Percentiles rank a stretch among this genome's conserved stretches.
These are phyloP conservation scores for Oryzias dopingdopingensis DNA, from an alignment of 2,797 vertebrate genomes.

Conservation along the genomic window DNA sequence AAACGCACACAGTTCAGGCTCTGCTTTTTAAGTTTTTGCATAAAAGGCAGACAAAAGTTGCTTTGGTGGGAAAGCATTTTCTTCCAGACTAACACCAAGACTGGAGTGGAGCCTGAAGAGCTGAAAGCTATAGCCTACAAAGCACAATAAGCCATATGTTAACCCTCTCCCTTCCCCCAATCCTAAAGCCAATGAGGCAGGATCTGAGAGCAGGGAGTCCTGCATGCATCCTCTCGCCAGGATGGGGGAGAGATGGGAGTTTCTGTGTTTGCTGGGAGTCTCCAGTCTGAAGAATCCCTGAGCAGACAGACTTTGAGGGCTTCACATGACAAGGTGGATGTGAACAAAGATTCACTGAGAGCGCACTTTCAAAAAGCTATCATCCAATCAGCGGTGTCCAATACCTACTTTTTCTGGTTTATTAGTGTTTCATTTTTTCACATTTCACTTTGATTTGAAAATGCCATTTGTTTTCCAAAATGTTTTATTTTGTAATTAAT, in stretches of 20 bases:
- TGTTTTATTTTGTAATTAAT: too few relatives aligned
- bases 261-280: constrained; percentile 68
- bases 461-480: too few relatives aligned
- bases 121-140: constrained; percentile 49
- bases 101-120: constrained; percentile 12
- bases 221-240: constrained; percentile 62
- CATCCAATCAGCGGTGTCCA: too few relatives aligned
- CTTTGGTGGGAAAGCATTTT: neutral
- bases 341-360: constrained; percentile 25
- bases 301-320: constrained; percentile 60
- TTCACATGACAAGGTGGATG: constrained; percentile 61
- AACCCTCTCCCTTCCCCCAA: constrained; percentile 60
- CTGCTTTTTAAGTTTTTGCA: constrained; percentile 5
- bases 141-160: constrained; percentile 71
- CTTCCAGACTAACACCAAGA: too few relatives aligned
- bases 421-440: too few relatives aligned
- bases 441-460: too few relatives aligned
- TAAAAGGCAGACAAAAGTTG: constrained; percentile 7
- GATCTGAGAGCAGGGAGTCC: constrained; percentile 51
- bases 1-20: constrained; percentile 15
- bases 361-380: too few relatives aligned
- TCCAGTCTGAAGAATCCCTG: constrained; percentile 59
- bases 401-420: too few relatives aligned
- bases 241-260: constrained; percentile 56
- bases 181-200: constrained; percentile 43